These are phyloP conservation scores for Halcyon senegalensis DNA, from an alignment of 2,113 vertebrate species.

Conservation along the genomic window DNA sequence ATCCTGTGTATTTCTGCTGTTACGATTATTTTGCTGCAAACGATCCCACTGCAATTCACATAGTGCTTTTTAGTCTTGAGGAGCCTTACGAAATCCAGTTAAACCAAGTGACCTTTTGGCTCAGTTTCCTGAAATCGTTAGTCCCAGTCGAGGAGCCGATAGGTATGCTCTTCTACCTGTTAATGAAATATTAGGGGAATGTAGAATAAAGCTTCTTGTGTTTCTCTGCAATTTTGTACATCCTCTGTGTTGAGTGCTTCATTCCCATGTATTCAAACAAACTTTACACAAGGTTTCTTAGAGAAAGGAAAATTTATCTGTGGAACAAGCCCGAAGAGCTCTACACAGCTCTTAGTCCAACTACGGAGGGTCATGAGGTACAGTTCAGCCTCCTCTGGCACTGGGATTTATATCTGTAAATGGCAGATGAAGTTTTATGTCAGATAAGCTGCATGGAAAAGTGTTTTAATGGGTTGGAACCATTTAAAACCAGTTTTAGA, in stretches of 20 bases:
- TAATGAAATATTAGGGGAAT: background rate
- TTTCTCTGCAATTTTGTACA: background rate
- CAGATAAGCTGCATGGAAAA: background rate
- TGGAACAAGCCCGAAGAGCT: background rate
- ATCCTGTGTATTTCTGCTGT: conserved; percentile 93
- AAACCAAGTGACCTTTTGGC: conserved; percentile 96
- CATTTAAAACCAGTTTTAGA: background rate
- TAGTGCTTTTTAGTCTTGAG: conserved; percentile 93
- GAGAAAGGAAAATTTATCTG: background rate
- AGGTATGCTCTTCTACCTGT: conserved; percentile 72
- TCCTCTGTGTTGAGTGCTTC: background rate
- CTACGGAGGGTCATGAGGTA: background rate
- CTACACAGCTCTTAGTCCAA: background rate
- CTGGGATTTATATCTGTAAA: background rate
- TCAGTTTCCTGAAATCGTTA: conserved; percentile 93
- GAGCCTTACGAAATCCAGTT: conserved; percentile 96
- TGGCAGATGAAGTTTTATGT: background rate
- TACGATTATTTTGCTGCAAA: conserved; percentile 97
- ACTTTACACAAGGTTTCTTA: background rate
- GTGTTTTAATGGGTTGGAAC: background rate
- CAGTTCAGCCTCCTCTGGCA: background rate
- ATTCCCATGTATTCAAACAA: background rate
- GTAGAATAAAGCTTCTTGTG: background rate
- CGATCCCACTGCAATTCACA: conserved; percentile 88
- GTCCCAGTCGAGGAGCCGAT: conserved; percentile 88